These are phyloP conservation scores for Drosophila borealis DNA, from an alignment of 2,888 invertebrate genomes.

Conservation along the genomic window DNA sequence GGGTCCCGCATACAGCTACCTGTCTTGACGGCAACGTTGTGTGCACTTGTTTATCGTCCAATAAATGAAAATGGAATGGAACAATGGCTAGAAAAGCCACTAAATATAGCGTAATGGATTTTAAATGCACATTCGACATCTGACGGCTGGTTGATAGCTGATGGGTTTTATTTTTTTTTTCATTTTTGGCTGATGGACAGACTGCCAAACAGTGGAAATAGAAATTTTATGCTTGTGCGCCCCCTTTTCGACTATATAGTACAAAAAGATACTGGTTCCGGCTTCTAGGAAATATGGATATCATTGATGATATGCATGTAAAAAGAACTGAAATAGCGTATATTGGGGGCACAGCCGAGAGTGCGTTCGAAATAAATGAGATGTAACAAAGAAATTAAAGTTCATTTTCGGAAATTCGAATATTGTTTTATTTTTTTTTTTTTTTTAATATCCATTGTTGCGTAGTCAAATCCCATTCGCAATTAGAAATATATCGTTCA, in stretches of 20 bases:
- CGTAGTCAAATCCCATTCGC: conserved; percentile 30
- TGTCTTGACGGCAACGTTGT: conserved; percentile 42
- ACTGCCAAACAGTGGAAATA: conserved; percentile 51
- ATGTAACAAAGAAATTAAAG: conserved; percentile 17
- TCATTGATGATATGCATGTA: conserved; percentile 28
- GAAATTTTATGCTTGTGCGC: conserved; percentile 49
- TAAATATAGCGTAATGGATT: conserved; percentile 70
- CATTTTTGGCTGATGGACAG: conserved; percentile 39
- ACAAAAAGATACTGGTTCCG: conserved; percentile 6
- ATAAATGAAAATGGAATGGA: conserved; percentile 67
- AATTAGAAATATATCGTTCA: conserved; percentile 59
- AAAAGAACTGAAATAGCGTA: conserved; percentile 26
- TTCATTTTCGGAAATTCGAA: background rate
- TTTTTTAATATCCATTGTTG: conserved; percentile 5
- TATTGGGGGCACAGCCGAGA: conserved; percentile 17
- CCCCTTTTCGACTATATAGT: conserved; percentile 25
- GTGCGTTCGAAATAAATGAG: conserved; percentile 21
- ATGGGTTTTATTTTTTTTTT: conserved; percentile 32
- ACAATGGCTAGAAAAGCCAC: conserved; percentile 60
- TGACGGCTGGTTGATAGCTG: conserved; percentile 60
- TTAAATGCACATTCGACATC: conserved; percentile 68
- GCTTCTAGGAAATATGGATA: conserved; percentile 35
- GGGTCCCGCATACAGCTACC: conserved; percentile 34
- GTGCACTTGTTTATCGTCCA: conserved; percentile 62
- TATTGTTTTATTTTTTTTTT: conserved; percentile 4